phyloP scores from a whole-genome alignment of 2,113 vertebrate species.

The Callaeas wilsoni region DNA sequence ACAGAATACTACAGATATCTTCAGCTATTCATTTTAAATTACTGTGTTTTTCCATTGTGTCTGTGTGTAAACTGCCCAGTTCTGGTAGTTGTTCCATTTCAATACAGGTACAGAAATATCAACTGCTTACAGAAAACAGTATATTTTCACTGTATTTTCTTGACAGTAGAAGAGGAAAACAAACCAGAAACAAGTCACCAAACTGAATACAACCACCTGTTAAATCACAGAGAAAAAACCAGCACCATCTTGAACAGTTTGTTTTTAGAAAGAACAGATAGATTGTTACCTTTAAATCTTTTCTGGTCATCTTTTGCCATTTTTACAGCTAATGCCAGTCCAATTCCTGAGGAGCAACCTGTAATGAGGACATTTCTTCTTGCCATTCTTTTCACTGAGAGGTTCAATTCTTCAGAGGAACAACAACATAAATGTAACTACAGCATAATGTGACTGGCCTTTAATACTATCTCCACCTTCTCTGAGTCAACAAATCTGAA shows the following conservation, averaged over 20 bases:
- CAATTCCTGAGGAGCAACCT: conserved; percentile 86
- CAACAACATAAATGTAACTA: background rate
- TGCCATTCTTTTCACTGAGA: conserved; percentile 61
- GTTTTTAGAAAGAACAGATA: background rate
- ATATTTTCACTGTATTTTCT: background rate
- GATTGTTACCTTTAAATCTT: conserved; percentile 83
- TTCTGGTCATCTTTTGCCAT: conserved; percentile 84
- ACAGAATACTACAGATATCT: background rate
- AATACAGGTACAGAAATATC: background rate
- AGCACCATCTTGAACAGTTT: background rate
- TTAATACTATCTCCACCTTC: conserved; percentile 33
- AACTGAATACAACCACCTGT: background rate
- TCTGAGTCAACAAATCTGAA: conserved; percentile 60
- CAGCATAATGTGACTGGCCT: background rate
- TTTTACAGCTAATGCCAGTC: conserved; percentile 79
- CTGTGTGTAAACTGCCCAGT: background rate
- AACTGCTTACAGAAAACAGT: background rate
- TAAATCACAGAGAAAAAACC: background rate
- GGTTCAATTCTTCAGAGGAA: background rate
- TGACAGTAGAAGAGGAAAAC: background rate
- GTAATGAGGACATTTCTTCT: conserved; percentile 85
- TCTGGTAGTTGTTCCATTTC: background rate
- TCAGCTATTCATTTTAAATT: background rate
- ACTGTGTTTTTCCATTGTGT: background rate
- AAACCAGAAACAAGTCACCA: background rate